phyloP scores from a whole-genome alignment of 2,113 vertebrate genomes.

The Microcebus lehilahytsara region DNA sequence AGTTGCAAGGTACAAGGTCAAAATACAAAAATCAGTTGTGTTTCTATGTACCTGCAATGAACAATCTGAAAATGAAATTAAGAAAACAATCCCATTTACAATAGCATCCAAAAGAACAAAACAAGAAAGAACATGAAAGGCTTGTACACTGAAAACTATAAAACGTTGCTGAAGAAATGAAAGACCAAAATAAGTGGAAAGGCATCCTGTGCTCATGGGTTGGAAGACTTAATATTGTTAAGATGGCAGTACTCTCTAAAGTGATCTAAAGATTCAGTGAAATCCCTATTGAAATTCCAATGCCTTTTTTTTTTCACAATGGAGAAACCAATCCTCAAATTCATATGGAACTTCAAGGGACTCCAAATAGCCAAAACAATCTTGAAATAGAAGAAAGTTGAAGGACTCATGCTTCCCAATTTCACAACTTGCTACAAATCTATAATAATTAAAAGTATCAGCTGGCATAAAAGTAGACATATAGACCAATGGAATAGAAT shows the following conservation, averaged over 20 bases:
- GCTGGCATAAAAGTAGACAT: too few species aligned
- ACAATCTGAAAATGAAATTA: not conserved
- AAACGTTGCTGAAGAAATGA: not conserved
- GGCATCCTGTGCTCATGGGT: not conserved
- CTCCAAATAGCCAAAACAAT: not conserved
- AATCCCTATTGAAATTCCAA: not conserved
- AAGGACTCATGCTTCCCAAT: not conserved
- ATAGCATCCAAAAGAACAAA: not conserved
- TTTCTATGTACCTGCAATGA: not conserved
- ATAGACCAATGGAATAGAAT: not conserved
- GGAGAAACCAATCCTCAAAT: not conserved
- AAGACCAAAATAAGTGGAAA: not conserved
- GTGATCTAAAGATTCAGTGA: not conserved
- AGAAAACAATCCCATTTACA: not conserved
- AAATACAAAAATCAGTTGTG: not conserved
- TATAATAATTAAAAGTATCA: not conserved
- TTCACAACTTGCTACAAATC: not conserved
- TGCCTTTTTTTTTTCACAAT: not conserved
- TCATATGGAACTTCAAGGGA: not conserved
- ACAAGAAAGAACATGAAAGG: not conserved
- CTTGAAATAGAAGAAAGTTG: not conserved
- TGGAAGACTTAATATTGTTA: not conserved
- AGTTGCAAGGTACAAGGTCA: not conserved
- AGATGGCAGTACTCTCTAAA: not conserved
- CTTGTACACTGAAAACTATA: not conserved